phyloP scores from a whole-genome alignment of 2,113 vertebrate species.

The Cichladusa arquata region DNA sequence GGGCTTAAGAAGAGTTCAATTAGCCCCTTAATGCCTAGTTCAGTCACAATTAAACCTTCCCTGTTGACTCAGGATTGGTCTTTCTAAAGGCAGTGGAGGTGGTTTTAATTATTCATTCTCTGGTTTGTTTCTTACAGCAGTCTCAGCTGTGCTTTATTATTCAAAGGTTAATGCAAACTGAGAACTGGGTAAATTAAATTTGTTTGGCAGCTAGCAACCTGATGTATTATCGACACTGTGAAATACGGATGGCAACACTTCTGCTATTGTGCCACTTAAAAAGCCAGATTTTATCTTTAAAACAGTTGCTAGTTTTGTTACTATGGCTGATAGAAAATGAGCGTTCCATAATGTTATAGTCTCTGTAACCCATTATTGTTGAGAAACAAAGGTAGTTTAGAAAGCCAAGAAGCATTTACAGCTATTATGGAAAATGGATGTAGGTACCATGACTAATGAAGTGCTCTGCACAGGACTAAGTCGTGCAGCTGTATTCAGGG shows the following conservation, averaged over 20 bases:
- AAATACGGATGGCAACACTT: constrained; percentile 20
- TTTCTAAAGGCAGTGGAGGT: constrained; percentile 70
- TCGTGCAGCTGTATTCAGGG: not conserved
- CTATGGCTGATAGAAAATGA: not conserved
- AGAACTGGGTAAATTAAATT: constrained; percentile 75
- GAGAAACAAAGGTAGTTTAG: constrained; percentile 1
- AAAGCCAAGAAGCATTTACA: constrained; percentile 41
- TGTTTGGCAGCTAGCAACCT: constrained; percentile 54
- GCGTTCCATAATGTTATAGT: constrained; percentile 1
- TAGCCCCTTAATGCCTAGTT: constrained; percentile 70
- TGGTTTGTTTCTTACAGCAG: constrained; percentile 75
- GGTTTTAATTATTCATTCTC: constrained; percentile 80
- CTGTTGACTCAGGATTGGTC: constrained; percentile 63
- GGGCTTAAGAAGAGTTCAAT: constrained; percentile 70
- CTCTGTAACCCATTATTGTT: constrained; percentile 51
- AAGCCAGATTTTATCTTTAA: constrained; percentile 44
- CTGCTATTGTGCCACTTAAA: constrained; percentile 13
- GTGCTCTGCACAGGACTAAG: constrained; percentile 3
- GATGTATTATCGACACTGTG: not conserved
- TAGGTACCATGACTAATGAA: constrained; percentile 61
- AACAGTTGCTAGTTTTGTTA: constrained; percentile 23
- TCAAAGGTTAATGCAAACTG: constrained; percentile 78
- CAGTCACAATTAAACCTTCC: constrained; percentile 70
- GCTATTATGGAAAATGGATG: constrained; percentile 58
- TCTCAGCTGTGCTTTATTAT: constrained; percentile 79